These are phyloP conservation scores for Athripsodes cinereus DNA, from an alignment of 2,888 invertebrate species.

Conservation along the genomic window DNA sequence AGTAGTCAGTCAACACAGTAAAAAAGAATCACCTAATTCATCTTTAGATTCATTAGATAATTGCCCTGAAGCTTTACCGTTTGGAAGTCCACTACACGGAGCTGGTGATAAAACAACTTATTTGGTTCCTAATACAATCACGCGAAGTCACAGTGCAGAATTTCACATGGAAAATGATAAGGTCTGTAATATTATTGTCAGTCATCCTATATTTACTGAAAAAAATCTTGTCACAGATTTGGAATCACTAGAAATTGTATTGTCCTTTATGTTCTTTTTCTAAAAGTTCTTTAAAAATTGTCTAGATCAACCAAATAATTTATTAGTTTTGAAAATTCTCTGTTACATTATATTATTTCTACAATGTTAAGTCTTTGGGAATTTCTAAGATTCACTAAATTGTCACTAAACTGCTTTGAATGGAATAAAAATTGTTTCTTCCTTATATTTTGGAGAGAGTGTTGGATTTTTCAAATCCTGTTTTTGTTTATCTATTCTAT, in stretches of 20 bases:
- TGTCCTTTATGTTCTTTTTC: too few species aligned
- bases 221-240: too few species aligned
- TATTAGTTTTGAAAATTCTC: too few species aligned
- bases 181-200: background rate
- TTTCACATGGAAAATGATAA: slow-evolving; percentile 16
- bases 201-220: too few species aligned
- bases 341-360: too few species aligned
- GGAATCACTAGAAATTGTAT: too few species aligned
- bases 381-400: too few species aligned
- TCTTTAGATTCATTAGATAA: slow-evolving; percentile 32
- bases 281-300: too few species aligned
- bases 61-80: slow-evolving; percentile 34
- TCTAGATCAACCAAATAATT: too few species aligned
- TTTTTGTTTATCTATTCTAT: background rate
- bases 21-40: slow-evolving; percentile 47
- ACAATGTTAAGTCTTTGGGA: too few species aligned
- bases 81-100: slow-evolving; percentile 26
- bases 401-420: too few species aligned
- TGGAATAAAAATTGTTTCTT: background rate
- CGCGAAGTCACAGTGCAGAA: slow-evolving; percentile 24
- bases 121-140: slow-evolving; percentile 6
- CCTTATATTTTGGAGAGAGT: background rate
- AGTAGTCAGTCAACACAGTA: slow-evolving; percentile 60
- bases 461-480: background rate
- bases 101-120: slow-evolving; percentile 13